phyloP scores from a whole-genome alignment of 2,113 vertebrate species.

The Ploceus nigricollis region DNA sequence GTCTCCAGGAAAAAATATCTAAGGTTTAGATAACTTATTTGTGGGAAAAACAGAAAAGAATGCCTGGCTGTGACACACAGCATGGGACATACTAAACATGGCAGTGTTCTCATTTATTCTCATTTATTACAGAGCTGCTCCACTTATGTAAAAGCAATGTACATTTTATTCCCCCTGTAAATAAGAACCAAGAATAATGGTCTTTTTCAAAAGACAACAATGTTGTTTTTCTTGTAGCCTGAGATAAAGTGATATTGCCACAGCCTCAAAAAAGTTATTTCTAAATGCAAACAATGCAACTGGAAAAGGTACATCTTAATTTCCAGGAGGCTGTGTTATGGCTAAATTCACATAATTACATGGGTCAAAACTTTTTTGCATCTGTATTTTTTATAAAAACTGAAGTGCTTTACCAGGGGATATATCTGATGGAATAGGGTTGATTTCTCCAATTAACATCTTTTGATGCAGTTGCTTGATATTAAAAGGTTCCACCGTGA shows the following conservation, averaged over 20 bases:
- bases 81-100: background rate
- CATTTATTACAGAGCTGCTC: background rate
- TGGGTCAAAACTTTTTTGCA: background rate
- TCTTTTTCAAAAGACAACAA: background rate
- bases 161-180: background rate
- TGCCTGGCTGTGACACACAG: background rate
- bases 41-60: background rate
- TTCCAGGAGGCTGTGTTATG: background rate
- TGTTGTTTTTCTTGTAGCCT: background rate
- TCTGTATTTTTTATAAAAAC: background rate
- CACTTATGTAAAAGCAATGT: background rate
- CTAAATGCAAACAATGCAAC: background rate
- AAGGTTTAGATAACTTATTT: background rate
- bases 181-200: background rate
- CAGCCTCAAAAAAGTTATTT: background rate
- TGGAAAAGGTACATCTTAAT: background rate
- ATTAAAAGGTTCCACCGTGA: slow-evolving; percentile 82
- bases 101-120: background rate
- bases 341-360: background rate
- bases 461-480: slow-evolving; percentile 85
- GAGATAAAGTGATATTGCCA: background rate
- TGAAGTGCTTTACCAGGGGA: slow-evolving; percentile 73
- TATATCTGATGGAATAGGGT: slow-evolving; percentile 75
- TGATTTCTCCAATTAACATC: slow-evolving; percentile 81
- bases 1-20: background rate